Base-by-base conservation (phyloP, 2,113 vertebrate genomes). In the Pangasianodon gigas region DNA sequence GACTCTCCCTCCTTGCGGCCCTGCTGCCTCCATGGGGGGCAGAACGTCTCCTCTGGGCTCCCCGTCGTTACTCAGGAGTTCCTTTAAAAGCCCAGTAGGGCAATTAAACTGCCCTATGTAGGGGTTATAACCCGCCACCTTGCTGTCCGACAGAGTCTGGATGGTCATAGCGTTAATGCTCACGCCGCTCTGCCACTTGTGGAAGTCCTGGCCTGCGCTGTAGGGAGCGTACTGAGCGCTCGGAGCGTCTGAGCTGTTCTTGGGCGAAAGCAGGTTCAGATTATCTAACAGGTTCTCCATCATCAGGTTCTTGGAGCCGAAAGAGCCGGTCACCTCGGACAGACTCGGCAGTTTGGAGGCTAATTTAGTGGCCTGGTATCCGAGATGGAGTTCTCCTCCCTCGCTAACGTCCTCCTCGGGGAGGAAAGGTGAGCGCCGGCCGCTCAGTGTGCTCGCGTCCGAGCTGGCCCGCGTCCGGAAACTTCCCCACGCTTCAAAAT, bases 261-360 rank as follows among this genome's bases (percentile, higher is more conserved):
- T 98, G 13, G 98, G 97, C 2, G 98, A 97, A 87, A 99, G 95
- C 87, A 99, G 96, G 89, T 99, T 98, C 89, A 99, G 96, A 92
- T 99, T 99, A 94, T 99, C 98, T 95, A 99, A 89, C 86, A 99
- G 96, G 92, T 96, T 97, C 91, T 98, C 98, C 98, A 99, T 99
- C 71, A 92, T 97, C 77, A 94, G 92, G 75, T 96, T 97, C 91
- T 98, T 97, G 3, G 97, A 96, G 92, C 95, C 97, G 0, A 96
- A 89, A 13, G 95, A 92, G 71, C 95, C 93, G 75, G 97, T 94
- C 92, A 99, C 96, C 92, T 99, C 98, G 13, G 98, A 98, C 91
- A 99, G 96, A 88, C 98, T 99, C 48, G 98, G 98, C 26, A 99
- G 94, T 24, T 98, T 97, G 46, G 97, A 95, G 18, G 97, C 94